Base-by-base conservation (phyloP, 2,113 vertebrate species). In the Verasper variegatus region DNA sequence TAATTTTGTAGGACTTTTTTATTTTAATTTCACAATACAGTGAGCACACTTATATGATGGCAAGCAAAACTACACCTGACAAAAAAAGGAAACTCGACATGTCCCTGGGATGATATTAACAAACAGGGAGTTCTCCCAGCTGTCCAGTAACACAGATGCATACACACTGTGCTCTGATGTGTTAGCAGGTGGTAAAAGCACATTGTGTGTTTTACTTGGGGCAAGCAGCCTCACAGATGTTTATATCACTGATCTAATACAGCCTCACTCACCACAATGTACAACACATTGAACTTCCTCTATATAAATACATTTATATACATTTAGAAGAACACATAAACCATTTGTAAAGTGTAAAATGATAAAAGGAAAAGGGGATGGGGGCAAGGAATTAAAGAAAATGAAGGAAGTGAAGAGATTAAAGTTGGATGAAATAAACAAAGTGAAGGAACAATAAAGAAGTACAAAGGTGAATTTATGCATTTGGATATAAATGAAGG, bases 11-110 rank as follows among this genome's bases (percentile, higher is more conserved):
- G 31, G 68, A 70, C 31, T 84, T 65, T 65, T 59, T 91, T 68
- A 83, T 86, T 93, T 90, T 86, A 89, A 94, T 94, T 93, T 94
- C 91, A 94, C 89, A 86, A 86, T 83, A 74, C 68, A 76, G 68
- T 89, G 84, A 88, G 88, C 89, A 91, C 80, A 86, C 78, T 81
- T 87, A 91, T 91, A 84, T 77, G 81, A 88, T 86, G 85, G 91
- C 82, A 76, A 75, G 74, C 60, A 86, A 76, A 86, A 6, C 6
- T 7, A 7, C 5, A 7, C 31, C 5, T 31, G 31, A 31, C 31
- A 31, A 7, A 31, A 7, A 31, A 31, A 5, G 31, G 4, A 31
- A 31, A 31, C 31, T 31, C 31, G 31, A 31, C 31, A 31, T 31
- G 31, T 31, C 31, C 31, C 31, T 31, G 6, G 31, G 31, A 6